Conservation (phyloP, 2,113 vertebrate genomes). For the Solea senegalensis region DNA sequence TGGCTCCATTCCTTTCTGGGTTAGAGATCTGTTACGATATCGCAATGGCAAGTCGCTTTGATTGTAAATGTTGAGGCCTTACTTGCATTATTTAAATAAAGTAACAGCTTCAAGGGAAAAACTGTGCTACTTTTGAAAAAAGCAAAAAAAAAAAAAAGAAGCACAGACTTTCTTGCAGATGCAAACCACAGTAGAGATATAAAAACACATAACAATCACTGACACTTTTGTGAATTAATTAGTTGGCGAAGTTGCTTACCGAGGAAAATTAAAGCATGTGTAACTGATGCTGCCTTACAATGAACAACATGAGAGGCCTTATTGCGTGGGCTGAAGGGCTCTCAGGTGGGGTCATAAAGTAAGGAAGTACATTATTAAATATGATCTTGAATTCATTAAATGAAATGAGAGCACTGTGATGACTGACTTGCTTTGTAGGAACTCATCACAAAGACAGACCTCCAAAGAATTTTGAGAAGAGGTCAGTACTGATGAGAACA, state of each 20-base stretch:
- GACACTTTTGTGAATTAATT: not conserved
- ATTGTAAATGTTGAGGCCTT: not conserved
- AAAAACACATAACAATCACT: not conserved
- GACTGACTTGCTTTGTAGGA: not conserved
- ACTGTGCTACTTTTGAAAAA: not conserved
- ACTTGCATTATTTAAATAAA: not conserved
- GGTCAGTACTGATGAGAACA: not conserved
- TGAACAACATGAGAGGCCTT: slow-evolving; percentile 1
- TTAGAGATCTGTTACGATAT: no score
- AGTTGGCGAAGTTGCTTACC: not conserved
- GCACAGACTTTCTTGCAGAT: not conserved
- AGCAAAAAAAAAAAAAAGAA: no score
- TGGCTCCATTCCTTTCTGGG: no score
- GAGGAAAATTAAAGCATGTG: slow-evolving; percentile 8
- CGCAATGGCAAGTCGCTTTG: not conserved
- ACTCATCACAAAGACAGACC: no score
- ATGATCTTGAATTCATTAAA: slow-evolving; percentile 20
- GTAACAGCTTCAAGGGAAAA: not conserved
- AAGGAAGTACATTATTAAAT: slow-evolving; percentile 31
- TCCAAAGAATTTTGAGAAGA: slow-evolving; percentile 11
- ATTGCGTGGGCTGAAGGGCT: slow-evolving; percentile 3
- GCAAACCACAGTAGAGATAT: not conserved
- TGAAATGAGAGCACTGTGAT: not conserved
- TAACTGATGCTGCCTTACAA: slow-evolving; percentile 14
- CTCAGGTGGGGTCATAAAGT: slow-evolving; percentile 18